Conservation (phyloP, 2,113 vertebrate genomes). For the Rhadina sibilatrix region DNA sequence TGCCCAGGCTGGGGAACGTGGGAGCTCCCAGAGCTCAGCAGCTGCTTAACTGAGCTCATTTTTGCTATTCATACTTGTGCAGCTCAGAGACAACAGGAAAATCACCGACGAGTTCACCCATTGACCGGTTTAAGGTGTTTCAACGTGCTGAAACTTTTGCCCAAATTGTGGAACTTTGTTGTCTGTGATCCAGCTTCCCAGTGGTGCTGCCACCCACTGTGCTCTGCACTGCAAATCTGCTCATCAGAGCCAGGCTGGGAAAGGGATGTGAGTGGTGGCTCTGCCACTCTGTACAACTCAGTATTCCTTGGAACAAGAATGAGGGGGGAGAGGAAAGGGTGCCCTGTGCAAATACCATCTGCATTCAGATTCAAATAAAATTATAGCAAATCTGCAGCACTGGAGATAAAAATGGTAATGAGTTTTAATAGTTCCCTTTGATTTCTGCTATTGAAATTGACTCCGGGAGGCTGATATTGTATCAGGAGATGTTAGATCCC, state of each 20-base stretch:
- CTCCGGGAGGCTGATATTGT: neutral
- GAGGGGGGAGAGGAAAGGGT: neutral
- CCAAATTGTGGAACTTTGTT: neutral
- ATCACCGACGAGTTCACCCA: fast-evolving
- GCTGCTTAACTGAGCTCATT: neutral
- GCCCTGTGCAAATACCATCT: neutral
- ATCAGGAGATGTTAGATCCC: neutral
- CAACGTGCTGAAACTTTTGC: fast-evolving
- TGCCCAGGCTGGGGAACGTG: neutral
- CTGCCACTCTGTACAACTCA: neutral
- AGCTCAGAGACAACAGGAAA: neutral
- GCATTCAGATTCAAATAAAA: conserved; percentile 25
- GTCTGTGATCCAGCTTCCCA: neutral
- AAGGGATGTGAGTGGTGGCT: neutral
- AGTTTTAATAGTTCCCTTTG: conserved; percentile 50
- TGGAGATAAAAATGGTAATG: conserved; percentile 63
- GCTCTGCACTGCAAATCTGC: neutral
- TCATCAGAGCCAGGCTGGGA: neutral
- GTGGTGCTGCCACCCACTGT: fast-evolving
- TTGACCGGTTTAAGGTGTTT: neutral
- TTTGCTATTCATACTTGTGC: neutral
- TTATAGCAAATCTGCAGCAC: neutral
- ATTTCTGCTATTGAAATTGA: neutral
- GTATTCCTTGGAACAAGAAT: neutral
- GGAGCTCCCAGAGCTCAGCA: neutral